These are phyloP conservation scores for Phortica magna DNA, from an alignment of 2,888 invertebrate species.

Conservation along the genomic window DNA sequence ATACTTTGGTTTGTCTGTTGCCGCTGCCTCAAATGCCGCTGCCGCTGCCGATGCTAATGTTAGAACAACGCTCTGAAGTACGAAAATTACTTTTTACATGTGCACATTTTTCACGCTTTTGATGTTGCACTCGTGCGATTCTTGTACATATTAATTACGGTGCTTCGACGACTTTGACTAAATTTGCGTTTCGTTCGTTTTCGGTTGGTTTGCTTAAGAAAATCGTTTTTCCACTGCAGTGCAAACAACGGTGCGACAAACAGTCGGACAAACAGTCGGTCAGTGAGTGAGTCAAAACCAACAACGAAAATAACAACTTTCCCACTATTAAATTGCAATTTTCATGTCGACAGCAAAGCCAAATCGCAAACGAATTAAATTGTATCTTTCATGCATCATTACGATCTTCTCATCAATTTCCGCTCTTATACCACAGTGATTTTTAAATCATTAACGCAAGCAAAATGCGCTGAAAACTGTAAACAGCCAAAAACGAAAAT, in stretches of 20 bases:
- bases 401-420: constrained; percentile 21
- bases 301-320: not conserved
- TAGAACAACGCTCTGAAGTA: constrained; percentile 5
- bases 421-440: constrained; percentile 13
- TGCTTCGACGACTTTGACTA: not conserved
- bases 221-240: constrained; percentile 12
- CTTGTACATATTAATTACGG: not conserved
- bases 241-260: not conserved
- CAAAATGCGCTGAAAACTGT: not conserved
- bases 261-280: not conserved
- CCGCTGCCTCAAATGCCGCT: no score
- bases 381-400: constrained; percentile 20
- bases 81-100: constrained; percentile 43
- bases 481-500: not conserved
- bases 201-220: constrained; percentile 5
- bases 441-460: not conserved
- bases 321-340: constrained; percentile 22
- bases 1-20: no score
- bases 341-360: not conserved
- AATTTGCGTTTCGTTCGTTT: not conserved
- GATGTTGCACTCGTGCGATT: constrained; percentile 5
- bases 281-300: no score
- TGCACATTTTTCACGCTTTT: constrained; percentile 12
- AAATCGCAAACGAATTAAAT: not conserved
- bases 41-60: not conserved